Evolutionary conservation across 1,140 invertebrate species (phyloP).

Genomic region (Leptonema lineaticorne): DNA sequence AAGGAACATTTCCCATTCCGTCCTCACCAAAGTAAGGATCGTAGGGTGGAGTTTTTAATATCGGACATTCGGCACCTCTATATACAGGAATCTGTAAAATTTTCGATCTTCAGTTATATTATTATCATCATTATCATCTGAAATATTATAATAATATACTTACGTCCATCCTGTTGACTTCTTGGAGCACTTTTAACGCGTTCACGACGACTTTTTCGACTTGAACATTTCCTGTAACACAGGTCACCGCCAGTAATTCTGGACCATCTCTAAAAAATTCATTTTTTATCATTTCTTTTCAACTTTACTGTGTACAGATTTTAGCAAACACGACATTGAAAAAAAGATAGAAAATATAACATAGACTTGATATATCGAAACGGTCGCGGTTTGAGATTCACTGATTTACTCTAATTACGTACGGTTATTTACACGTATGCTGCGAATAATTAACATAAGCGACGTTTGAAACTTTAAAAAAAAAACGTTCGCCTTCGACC

Average conservation of each 20-base stretch:
- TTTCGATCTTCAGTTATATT: not conserved
- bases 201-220: conserved; percentile 61
- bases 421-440: not conserved
- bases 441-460: not conserved
- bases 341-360: not conserved
- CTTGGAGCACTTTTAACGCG: conserved; percentile 57
- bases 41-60: conserved; percentile 47
- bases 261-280: conserved; percentile 19
- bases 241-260: conserved; percentile 61
- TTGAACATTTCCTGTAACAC: conserved; percentile 60
- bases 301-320: not conserved
- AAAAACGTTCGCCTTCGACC: too few relatives aligned
- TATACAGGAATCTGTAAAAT: conserved; percentile 62
- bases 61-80: conserved; percentile 55
- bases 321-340: not conserved
- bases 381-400: not conserved
- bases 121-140: not conserved
- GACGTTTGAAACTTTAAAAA: too few relatives aligned
- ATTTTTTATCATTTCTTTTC: not conserved
- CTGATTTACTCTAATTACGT: not conserved
- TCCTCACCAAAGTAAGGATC: conserved; percentile 54
- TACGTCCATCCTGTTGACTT: conserved; percentile 54
- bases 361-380: not conserved
- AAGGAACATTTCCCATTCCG: conserved; percentile 63
- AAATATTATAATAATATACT: conserved; percentile 44